Percentiles rank a stretch among this genome's conserved stretches.
Evolutionary conservation across 2,888 invertebrate genomes (phyloP).

Genomic region (Drosophila kuntzei): DNA sequence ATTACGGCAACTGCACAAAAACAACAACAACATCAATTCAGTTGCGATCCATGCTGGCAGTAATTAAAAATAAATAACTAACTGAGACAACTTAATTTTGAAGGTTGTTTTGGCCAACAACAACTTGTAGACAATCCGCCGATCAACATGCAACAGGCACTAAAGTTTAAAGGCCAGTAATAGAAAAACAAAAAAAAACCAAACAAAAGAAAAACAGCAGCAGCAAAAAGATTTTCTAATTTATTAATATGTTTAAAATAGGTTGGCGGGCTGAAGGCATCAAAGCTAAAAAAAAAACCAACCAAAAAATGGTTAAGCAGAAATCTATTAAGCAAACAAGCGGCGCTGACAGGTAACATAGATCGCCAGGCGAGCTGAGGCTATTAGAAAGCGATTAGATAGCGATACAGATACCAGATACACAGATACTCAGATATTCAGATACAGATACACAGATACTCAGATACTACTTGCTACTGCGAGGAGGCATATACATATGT

Average conservation of each 20-base stretch:
- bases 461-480: slow-evolving; percentile 8
- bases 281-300: slow-evolving; percentile 17
- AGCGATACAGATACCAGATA: slow-evolving; percentile 76
- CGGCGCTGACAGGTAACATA: slow-evolving; percentile 76
- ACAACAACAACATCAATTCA: slow-evolving; percentile 9
- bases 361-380: slow-evolving; percentile 72
- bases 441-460: slow-evolving; percentile 19
- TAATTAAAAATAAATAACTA: slow-evolving; percentile 69
- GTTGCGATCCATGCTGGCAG: slow-evolving; percentile 24
- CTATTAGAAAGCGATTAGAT: slow-evolving; percentile 81
- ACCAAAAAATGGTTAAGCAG: slow-evolving; percentile 44
- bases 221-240: slow-evolving; percentile 78
- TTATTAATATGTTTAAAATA: slow-evolving; percentile 78
- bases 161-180: slow-evolving; percentile 74
- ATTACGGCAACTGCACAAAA: slow-evolving; percentile 49
- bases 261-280: slow-evolving; percentile 34
- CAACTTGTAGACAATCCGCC: slow-evolving; percentile 32
- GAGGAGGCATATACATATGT: slow-evolving; percentile 58
- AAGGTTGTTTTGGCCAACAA: slow-evolving; percentile 61
- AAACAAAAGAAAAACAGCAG: slow-evolving; percentile 17
- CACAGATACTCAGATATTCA: slow-evolving; percentile 23
- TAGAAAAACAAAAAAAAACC: slow-evolving; percentile 25
- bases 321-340: slow-evolving; percentile 81
- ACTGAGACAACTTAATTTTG: slow-evolving; percentile 76
- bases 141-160: slow-evolving; percentile 72